phyloP scores from a whole-genome alignment of 2,888 invertebrate species.

The Smittia aterrima region DNA sequence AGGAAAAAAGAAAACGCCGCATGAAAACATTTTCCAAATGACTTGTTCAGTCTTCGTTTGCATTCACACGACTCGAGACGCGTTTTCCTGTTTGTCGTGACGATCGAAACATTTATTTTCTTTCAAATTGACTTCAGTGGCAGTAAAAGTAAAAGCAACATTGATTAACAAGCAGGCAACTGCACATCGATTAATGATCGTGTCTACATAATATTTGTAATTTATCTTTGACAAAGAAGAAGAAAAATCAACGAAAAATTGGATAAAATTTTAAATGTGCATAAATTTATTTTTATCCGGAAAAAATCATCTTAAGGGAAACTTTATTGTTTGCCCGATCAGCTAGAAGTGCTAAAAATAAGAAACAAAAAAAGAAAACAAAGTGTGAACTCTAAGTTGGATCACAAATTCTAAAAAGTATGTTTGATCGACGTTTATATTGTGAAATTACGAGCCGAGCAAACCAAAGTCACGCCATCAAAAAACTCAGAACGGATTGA shows the following conservation, averaged over 20 bases:
- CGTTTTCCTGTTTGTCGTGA: background rate
- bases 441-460: too few species aligned
- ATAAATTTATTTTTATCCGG: slow-evolving; percentile 2
- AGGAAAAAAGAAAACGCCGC: background rate
- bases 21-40: slow-evolving; percentile 37
- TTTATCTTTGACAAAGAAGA: background rate
- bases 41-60: slow-evolving; percentile 37
- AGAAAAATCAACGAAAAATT: background rate
- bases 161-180: background rate
- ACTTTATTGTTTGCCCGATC: too few species aligned
- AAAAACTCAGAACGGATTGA: too few species aligned
- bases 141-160: background rate
- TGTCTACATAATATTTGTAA: slow-evolving; percentile 4
- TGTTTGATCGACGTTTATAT: too few species aligned
- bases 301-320: background rate
- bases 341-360: too few species aligned
- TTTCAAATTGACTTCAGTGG: background rate
- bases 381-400: too few species aligned
- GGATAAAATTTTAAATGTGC: background rate
- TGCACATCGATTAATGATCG: slow-evolving; percentile 1
- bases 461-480: too few species aligned
- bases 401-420: too few species aligned
- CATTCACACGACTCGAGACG: slow-evolving; percentile 19
- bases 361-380: too few species aligned
- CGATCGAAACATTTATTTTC: background rate